Conservation (phyloP, 2,888 invertebrate genomes). For the Doris montereyensis region DNA sequence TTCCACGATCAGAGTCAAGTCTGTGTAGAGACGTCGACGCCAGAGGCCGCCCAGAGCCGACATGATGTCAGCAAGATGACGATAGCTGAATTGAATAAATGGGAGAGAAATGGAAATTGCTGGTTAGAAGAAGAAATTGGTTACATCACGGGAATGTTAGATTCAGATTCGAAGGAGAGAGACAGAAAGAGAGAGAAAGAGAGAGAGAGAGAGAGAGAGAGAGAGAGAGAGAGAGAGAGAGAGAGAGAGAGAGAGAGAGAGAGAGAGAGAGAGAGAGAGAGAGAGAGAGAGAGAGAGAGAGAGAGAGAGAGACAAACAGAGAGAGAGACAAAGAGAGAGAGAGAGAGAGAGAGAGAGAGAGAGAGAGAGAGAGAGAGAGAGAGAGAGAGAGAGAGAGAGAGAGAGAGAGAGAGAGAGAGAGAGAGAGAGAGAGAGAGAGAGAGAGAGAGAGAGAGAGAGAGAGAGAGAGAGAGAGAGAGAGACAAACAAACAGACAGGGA, state of each 20-base stretch:
- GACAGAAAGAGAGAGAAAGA: constrained; percentile 21
- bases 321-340: too few relatives aligned
- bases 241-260: neutral
- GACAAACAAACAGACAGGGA: too few relatives aligned
- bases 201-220: constrained; percentile 18
- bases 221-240: constrained; percentile 2
- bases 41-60: constrained; percentile 38
- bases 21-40: constrained; percentile 43
- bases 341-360: neutral
- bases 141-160: neutral
- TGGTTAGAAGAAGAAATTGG: neutral
- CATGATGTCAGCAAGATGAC: constrained; percentile 40
- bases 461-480: neutral
- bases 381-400: too few relatives aligned
- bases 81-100: constrained; percentile 4
- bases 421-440: too few relatives aligned
- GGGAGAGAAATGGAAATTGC: neutral
- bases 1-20: constrained; percentile 42
- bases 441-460: neutral
- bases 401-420: too few relatives aligned
- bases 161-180: neutral
- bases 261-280: neutral
- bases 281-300: constrained; percentile 4
- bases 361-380: constrained; percentile 23
- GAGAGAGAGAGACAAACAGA: too few relatives aligned